A percentile compares a stretch with the other conserved stretches of the same genome.
phyloP scores from a whole-genome alignment of 2,888 invertebrate species.

The Nymphalis c-album region DNA sequence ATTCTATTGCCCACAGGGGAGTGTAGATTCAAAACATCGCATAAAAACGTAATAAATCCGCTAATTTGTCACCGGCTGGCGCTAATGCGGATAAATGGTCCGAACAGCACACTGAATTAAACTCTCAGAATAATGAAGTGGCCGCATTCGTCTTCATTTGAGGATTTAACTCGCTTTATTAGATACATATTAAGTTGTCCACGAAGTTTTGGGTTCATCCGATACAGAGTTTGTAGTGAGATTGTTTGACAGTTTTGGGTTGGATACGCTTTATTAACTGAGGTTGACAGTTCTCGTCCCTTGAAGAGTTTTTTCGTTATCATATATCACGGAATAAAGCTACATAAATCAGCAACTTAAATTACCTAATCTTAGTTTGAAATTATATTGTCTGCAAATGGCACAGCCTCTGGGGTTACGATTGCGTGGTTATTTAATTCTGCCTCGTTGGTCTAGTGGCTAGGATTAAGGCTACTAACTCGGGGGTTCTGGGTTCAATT shows the following conservation, averaged over 20 bases:
- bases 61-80: constrained; percentile 61
- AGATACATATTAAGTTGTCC: constrained; percentile 60
- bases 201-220: constrained; percentile 46
- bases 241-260: constrained; percentile 59
- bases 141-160: constrained; percentile 76
- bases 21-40: constrained; percentile 37
- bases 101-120: constrained; percentile 69
- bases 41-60: constrained; percentile 63
- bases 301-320: constrained; percentile 32
- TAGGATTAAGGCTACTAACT: no score
- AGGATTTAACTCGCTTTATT: constrained; percentile 57
- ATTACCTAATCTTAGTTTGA: constrained; percentile 16
- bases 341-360: constrained; percentile 22
- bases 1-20: neutral
- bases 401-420: neutral
- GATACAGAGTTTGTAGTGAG: constrained; percentile 47
- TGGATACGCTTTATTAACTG: constrained; percentile 38
- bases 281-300: constrained; percentile 33
- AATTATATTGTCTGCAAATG: neutral
- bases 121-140: constrained; percentile 73
- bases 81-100: constrained; percentile 74
- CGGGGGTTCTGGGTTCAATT: no score
- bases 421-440: neutral
- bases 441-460: no score
- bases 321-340: constrained; percentile 27